Percentiles rank a stretch among this genome's conserved stretches.
Evolutionary conservation across 2,888 invertebrate genomes (phyloP).

Genomic region (Pimpla rufipes): DNA sequence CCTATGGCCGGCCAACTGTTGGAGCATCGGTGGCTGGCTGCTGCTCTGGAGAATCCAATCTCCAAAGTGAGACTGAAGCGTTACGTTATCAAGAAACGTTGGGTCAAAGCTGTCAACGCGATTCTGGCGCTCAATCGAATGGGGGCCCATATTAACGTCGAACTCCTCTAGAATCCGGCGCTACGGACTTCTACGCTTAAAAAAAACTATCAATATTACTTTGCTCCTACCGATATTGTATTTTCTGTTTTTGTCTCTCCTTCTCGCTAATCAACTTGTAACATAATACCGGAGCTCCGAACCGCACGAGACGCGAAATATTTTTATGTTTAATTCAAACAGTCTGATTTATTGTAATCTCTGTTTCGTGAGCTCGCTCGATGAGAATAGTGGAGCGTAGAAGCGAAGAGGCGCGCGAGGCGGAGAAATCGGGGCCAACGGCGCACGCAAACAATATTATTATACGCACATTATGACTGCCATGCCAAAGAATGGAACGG

Average conservation of each 20-base stretch:
- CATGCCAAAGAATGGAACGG: conserved; percentile 47
- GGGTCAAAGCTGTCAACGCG: conserved; percentile 96
- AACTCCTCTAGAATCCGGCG: conserved; percentile 77
- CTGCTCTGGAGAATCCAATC: conserved; percentile 89
- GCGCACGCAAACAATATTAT: conserved; percentile 41
- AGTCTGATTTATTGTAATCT: conserved; percentile 51
- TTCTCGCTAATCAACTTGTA: conserved; percentile 10
- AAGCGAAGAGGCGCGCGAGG: neutral
- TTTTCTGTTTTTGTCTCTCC: neutral
- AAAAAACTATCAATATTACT: neutral
- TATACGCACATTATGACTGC: conserved; percentile 46
- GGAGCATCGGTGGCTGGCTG: conserved; percentile 93
- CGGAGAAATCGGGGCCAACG: conserved; percentile 55
- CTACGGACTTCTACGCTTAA: neutral
- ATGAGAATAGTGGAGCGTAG: conserved; percentile 15
- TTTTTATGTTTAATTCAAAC: conserved; percentile 35
- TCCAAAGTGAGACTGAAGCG: conserved; percentile 93
- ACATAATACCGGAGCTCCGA: conserved; percentile 24
- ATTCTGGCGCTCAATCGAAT: conserved; percentile 94
- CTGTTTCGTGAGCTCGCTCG: conserved; percentile 29
- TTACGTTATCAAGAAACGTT: conserved; percentile 95
- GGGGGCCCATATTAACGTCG: conserved; percentile 92
- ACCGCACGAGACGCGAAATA: conserved; percentile 21
- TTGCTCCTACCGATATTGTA: neutral
- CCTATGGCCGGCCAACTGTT: conserved; percentile 90